phyloP scores from a whole-genome alignment of 1,140 invertebrate genomes.

The Calephelis nemesis region DNA sequence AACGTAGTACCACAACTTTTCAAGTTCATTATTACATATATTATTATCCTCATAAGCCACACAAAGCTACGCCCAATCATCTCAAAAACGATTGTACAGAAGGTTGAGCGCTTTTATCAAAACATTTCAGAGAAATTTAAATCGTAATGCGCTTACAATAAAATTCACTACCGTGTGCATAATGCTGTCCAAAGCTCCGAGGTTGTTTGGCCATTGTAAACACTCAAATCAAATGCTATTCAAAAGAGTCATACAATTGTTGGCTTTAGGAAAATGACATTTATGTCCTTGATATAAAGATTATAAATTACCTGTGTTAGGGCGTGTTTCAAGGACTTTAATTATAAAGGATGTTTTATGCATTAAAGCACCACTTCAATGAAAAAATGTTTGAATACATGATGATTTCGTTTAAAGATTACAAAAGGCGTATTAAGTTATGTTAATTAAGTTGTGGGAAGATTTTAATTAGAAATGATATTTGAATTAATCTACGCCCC shows the following conservation, averaged over 20 bases:
- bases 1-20: not conserved
- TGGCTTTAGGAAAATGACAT: not conserved
- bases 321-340: constrained; percentile 2
- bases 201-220: constrained; percentile 1
- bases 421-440: constrained; percentile 4
- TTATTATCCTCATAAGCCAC: not conserved
- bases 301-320: not conserved
- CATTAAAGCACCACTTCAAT: constrained; percentile 13
- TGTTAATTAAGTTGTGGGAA: constrained; percentile 12
- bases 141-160: not conserved
- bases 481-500: not conserved
- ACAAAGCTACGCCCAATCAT: not conserved
- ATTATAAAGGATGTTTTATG: constrained; percentile 18
- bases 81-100: constrained; percentile 6
- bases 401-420: constrained; percentile 2
- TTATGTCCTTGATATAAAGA: not conserved
- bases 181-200: not conserved
- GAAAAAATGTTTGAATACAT: constrained; percentile 11
- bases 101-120: not conserved
- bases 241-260: constrained; percentile 2
- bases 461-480: constrained; percentile 1
- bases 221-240: constrained; percentile 9
- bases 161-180: not conserved
- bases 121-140: constrained; percentile 1
- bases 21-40: not conserved